Base-by-base conservation (phyloP, 2,888 invertebrate species). In the Andrena fulva region DNA sequence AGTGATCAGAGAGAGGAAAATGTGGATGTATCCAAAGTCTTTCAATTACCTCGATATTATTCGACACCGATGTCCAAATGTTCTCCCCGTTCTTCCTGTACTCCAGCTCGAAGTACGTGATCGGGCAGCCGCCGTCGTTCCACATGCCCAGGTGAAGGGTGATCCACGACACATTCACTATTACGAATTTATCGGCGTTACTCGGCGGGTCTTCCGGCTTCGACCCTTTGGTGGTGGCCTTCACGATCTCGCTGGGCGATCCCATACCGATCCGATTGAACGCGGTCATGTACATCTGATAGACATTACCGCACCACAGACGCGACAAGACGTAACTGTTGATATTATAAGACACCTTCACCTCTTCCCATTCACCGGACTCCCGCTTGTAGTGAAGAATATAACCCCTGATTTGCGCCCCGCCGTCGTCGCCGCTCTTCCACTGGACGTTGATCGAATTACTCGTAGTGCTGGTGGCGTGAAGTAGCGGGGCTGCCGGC, bases 331-430 rank as follows among this genome's bases (percentile, higher is more conserved):
- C 95, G 92, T 97, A 97, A 77, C 97, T 96, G 80, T 97, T 97
- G 6, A 96, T 96, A 82, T 97, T 96, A 7, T 97, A 96, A 85
- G 97, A 97, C 72, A 98, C 97, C 93, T 98, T 98, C 80, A 98
- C 94, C 93, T 98, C 98, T 93, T 98, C 98, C 98, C 98, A 98
- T 91, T 98, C 98, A 0, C 98, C 98, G 90, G 97, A 97, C 90
- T 98, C 97, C 16, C 97, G 95, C 92, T 98, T 98, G 94, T 98
- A 98, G 95, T 98, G 98, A 83, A 98, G 97, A 5, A 98, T 97
- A 94, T 98, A 98, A 50, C 98, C 98, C 95, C 92, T 70, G 89
- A 94, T 92, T 50, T 92, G 90, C 3, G 93, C 92, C 2, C 97
- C 97, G 10, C 98, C 98, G 1, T 97, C 97, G 90, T 97, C 97